Evolutionary conservation across 2,113 vertebrate genomes (phyloP).

Genomic region (Brienomyrus brachyistius): DNA sequence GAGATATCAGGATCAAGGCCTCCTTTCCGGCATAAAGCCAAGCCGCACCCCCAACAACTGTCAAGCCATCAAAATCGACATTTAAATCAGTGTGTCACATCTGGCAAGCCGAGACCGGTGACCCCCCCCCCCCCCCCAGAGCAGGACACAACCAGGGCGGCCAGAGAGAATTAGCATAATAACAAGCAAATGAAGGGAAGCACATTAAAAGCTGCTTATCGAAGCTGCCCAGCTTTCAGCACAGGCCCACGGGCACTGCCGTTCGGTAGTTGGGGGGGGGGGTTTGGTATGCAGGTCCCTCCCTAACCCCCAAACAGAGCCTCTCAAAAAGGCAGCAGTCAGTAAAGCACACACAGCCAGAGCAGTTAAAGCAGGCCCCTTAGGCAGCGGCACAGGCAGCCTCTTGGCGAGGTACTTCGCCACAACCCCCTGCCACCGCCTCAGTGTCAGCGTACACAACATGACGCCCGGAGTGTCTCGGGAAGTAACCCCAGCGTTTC

Average conservation of each 20-base stretch:
- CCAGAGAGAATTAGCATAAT: background rate
- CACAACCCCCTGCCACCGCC: background rate
- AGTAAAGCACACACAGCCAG: background rate
- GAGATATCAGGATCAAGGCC: background rate
- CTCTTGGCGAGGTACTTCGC: too few relatives aligned
- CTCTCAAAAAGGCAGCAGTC: background rate
- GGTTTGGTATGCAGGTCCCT: background rate
- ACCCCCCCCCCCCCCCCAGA: background rate
- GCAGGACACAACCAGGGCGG: background rate
- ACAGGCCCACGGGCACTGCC: background rate
- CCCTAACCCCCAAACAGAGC: background rate
- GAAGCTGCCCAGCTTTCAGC: background rate
- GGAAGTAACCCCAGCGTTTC: background rate
- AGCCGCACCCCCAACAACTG: background rate
- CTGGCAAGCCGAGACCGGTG: conserved; percentile 1
- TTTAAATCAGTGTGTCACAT: background rate
- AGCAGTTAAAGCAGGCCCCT: background rate
- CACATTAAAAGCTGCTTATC: background rate
- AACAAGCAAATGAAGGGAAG: background rate
- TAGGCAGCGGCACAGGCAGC: too few relatives aligned
- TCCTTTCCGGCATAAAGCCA: background rate
- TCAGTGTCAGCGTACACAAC: background rate
- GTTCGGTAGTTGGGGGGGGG: background rate
- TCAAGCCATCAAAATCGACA: background rate
- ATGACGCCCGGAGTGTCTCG: background rate